A percentile compares a stretch with the other conserved stretches of the same genome.
These are phyloP conservation scores for Tragelaphus imberbis DNA, from an alignment of 2,113 vertebrate genomes.

Conservation along the genomic window DNA sequence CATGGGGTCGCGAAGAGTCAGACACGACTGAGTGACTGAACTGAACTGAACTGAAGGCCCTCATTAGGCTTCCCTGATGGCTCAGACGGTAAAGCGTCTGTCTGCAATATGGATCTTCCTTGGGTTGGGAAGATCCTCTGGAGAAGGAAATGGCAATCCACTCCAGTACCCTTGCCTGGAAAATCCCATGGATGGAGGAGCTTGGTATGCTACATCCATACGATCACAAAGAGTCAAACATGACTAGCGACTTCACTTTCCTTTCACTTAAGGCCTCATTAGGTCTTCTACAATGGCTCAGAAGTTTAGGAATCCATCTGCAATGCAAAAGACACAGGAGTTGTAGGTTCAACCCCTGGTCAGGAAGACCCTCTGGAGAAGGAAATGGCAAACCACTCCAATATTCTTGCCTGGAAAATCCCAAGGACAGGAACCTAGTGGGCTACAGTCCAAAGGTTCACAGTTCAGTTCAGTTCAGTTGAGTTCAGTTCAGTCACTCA, in stretches of 20 bases:
- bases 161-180: neutral
- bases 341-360: neutral
- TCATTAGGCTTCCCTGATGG: neutral
- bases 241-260: neutral
- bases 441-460: neutral
- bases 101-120: neutral
- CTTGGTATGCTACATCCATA: neutral
- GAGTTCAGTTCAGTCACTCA: too few relatives aligned
- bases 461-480: too few relatives aligned
- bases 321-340: neutral
- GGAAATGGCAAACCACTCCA: neutral
- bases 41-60: too few relatives aligned
- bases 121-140: neutral
- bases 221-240: accelerated
- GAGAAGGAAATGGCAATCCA: neutral
- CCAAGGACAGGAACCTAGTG: neutral
- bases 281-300: neutral
- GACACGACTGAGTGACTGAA: accelerated
- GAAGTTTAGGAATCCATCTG: neutral
- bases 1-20: neutral
- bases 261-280: neutral
- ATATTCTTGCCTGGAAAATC: neutral
- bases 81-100: neutral
- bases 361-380: neutral
- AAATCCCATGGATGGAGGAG: neutral